phyloP scores from a whole-genome alignment of 2,113 vertebrate genomes.

The Aspiorhynchus laticeps region DNA sequence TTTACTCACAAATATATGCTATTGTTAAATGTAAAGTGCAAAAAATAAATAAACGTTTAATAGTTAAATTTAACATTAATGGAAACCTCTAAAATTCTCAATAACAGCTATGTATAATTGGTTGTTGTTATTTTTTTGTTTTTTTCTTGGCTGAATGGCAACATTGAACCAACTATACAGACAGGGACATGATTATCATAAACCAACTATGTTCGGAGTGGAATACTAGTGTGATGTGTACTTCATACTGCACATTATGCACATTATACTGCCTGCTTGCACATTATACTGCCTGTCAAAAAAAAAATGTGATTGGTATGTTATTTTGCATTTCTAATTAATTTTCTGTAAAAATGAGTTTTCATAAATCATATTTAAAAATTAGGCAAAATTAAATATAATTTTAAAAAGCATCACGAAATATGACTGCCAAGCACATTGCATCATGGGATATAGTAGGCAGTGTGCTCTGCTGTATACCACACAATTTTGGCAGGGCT shows the following conservation, averaged over 20 bases:
- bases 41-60: background rate
- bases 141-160: background rate
- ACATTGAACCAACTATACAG: background rate
- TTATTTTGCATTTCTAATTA: background rate
- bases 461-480: background rate
- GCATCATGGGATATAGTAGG: background rate
- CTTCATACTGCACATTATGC: background rate
- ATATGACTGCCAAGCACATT: background rate
- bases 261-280: too few relatives aligned
- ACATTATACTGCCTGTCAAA: background rate
- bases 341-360: background rate
- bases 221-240: background rate
- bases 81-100: background rate
- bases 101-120: background rate
- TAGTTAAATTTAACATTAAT: background rate
- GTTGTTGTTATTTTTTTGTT: background rate
- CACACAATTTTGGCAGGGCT: background rate
- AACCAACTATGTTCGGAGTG: background rate
- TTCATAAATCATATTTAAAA: background rate
- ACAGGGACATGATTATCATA: background rate
- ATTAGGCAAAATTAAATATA: background rate
- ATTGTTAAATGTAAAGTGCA: slow-evolving; percentile 23
- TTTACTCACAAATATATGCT: slow-evolving; percentile 18
- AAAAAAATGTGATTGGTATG: background rate
- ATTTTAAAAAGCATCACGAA: background rate